These are phyloP conservation scores for Sebastes trivittatus DNA, from an alignment of 2,797 vertebrate species.

Conservation along the genomic window DNA sequence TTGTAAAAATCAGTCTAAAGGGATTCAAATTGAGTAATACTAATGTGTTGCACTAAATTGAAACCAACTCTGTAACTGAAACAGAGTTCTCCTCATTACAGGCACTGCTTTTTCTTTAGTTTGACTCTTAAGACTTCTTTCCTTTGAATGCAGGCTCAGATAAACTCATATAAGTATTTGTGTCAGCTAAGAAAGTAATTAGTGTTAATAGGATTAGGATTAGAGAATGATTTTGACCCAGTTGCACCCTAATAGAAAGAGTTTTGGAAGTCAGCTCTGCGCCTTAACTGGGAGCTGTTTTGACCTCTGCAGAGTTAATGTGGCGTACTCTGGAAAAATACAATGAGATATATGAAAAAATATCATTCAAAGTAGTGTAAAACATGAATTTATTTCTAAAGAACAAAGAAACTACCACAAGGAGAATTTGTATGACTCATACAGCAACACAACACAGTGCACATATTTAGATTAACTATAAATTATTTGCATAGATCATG, in stretches of 20 bases:
- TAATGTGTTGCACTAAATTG: background rate
- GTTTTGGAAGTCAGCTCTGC: background rate
- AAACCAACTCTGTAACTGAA: background rate
- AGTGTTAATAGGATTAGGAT: conserved; percentile 18
- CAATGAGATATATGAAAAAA: background rate
- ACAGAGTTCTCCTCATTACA: background rate
- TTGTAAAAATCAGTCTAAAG: background rate
- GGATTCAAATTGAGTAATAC: background rate
- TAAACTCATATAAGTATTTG: background rate
- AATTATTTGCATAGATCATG: conserved; percentile 35
- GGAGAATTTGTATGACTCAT: background rate
- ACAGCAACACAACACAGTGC: background rate
- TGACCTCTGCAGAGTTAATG: background rate
- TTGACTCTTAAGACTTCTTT: background rate
- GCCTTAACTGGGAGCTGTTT: background rate
- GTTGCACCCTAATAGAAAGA: background rate
- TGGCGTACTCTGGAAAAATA: background rate
- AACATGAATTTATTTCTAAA: background rate
- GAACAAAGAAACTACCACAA: background rate
- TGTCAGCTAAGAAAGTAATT: conserved; percentile 8
- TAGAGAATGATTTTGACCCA: conserved; percentile 28
- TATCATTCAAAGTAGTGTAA: background rate
- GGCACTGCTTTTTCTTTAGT: background rate
- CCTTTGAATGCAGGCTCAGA: background rate
- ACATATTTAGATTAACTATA: background rate